Percentiles rank a stretch among this genome's conserved stretches.
These are phyloP conservation scores for Hydropsyche tenuis DNA, from an alignment of 1,140 invertebrate species.

Conservation along the genomic window DNA sequence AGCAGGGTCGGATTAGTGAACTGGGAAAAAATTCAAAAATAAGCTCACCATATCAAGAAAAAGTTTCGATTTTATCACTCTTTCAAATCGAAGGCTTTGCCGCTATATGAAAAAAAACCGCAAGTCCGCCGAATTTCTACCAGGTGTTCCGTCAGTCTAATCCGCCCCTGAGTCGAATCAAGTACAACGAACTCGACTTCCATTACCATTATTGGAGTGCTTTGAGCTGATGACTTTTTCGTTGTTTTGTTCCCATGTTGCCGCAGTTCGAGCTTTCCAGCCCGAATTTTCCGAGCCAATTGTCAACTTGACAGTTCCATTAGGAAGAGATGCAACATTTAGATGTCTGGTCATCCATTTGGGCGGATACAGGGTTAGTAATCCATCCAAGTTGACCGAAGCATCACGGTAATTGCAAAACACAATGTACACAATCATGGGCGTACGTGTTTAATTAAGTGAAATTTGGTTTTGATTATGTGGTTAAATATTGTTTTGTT, in stretches of 20 bases:
- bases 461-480: background rate
- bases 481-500: constrained; percentile 9
- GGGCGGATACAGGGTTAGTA: constrained; percentile 87
- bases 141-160: no score
- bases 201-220: background rate
- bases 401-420: constrained; percentile 36
- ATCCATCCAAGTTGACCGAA: background rate
- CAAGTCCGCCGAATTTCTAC: no score
- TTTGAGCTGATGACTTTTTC: background rate
- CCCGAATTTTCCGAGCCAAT: constrained; percentile 85
- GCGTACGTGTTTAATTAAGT: background rate
- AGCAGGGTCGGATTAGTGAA: no score
- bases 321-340: constrained; percentile 86
- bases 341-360: constrained; percentile 86
- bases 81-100: no score
- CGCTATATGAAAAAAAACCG: no score
- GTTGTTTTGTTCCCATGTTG: constrained; percentile 46
- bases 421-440: constrained; percentile 1
- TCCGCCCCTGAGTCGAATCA: background rate
- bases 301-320: constrained; percentile 81
- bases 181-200: background rate
- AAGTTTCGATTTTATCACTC: no score
- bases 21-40: no score
- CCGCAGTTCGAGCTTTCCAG: constrained; percentile 73
- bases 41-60: no score